These are phyloP conservation scores for Bovichtus variegatus DNA, from an alignment of 2,797 vertebrate species.

Conservation along the genomic window DNA sequence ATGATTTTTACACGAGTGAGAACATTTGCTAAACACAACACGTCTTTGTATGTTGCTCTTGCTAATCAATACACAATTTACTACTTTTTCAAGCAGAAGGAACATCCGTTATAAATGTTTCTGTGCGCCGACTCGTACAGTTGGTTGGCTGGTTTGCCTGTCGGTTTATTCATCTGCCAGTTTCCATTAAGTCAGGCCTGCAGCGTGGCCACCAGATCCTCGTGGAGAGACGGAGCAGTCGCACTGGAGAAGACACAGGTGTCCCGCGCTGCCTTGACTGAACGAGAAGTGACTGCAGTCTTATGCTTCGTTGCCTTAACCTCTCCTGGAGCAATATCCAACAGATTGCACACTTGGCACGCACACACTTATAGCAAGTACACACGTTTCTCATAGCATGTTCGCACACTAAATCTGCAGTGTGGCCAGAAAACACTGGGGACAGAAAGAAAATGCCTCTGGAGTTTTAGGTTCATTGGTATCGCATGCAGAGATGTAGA, in stretches of 20 bases:
- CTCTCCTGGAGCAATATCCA: constrained; percentile 64
- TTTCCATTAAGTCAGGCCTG: constrained; percentile 56
- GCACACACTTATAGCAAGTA: constrained; percentile 1
- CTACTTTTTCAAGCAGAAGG: constrained; percentile 14
- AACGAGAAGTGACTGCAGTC: constrained; percentile 75
- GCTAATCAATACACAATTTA: constrained; percentile 22
- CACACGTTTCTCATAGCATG: constrained; percentile 32
- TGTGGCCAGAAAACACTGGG: neutral
- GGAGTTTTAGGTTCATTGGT: constrained; percentile 2
- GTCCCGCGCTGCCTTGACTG: constrained; percentile 50
- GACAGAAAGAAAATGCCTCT: neutral
- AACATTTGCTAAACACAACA: neutral
- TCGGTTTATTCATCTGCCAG: constrained; percentile 61
- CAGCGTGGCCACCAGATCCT: constrained; percentile 18
- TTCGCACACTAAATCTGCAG: constrained; percentile 14
- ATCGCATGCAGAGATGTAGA: neutral
- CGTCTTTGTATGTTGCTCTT: neutral
- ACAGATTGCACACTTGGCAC: constrained; percentile 52
- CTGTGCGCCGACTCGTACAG: constrained; percentile 9
- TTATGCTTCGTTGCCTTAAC: constrained; percentile 65
- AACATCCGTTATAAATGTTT: constrained; percentile 18
- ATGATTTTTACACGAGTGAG: neutral
- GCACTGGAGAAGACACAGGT: constrained; percentile 66
- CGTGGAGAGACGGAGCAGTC: constrained; percentile 16
- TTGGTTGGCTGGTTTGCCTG: constrained; percentile 37